These are phyloP conservation scores for Euleptes europaea DNA, from an alignment of 2,113 vertebrate species.

Conservation along the genomic window DNA sequence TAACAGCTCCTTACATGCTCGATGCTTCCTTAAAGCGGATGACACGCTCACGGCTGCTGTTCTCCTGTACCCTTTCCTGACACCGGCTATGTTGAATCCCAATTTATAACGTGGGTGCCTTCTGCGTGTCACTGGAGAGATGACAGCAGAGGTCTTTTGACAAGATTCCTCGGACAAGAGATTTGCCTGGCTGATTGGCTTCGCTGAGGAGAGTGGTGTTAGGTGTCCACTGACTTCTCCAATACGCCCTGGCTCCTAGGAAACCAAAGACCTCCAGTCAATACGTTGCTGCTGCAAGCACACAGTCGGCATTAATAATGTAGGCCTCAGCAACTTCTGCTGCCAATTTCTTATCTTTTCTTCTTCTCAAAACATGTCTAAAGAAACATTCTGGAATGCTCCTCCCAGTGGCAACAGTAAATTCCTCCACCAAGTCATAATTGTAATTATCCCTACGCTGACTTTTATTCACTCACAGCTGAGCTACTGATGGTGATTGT, in stretches of 20 bases:
- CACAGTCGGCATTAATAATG: conserved; percentile 16
- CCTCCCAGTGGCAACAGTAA: not conserved
- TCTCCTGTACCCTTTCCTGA: not conserved
- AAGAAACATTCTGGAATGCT: not conserved
- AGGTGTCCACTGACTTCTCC: conserved; percentile 1
- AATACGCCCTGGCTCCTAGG: not conserved
- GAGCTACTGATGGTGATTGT: not conserved
- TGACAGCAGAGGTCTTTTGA: not conserved
- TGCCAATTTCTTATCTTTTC: not conserved
- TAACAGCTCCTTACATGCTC: not conserved
- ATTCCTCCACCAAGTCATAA: not conserved
- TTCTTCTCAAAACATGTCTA: not conserved
- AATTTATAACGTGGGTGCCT: conserved; percentile 7
- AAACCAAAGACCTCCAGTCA: not conserved
- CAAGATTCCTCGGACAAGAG: conserved; percentile 14
- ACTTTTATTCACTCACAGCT: not conserved
- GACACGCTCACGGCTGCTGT: not conserved
- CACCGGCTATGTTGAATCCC: not conserved
- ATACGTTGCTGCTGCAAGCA: not conserved
- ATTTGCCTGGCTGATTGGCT: conserved; percentile 27
- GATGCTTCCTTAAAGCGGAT: not conserved
- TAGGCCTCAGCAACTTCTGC: not conserved
- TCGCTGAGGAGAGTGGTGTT: conserved; percentile 25
- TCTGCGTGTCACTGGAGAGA: conserved; percentile 26
- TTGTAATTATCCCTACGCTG: not conserved